These are phyloP conservation scores for Steinernema scapterisci DNA, from an alignment of 2,888 invertebrate genomes.

Conservation along the genomic window DNA sequence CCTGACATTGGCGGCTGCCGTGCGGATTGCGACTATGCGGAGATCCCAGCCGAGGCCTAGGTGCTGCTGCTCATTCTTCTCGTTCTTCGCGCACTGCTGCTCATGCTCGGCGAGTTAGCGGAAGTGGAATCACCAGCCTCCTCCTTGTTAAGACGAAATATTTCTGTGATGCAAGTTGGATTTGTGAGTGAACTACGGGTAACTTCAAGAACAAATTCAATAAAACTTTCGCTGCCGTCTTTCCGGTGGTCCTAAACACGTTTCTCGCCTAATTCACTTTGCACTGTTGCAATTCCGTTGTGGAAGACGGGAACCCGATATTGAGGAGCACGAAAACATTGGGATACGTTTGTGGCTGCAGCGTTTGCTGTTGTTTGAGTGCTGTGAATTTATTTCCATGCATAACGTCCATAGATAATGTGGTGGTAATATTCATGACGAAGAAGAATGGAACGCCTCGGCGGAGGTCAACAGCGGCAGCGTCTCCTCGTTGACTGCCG, in stretches of 20 bases:
- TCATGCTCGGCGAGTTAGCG: neutral
- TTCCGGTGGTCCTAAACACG: neutral
- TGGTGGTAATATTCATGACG: neutral
- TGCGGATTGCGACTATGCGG: constrained; percentile 16
- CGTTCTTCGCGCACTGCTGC: neutral
- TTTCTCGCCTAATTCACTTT: constrained; percentile 17
- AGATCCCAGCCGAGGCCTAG: neutral
- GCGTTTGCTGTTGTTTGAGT: neutral
- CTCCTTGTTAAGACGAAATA: neutral
- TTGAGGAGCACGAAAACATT: too few species aligned
- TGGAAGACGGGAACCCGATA: constrained; percentile 6
- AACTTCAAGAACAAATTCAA: neutral
- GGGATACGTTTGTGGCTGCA: too few species aligned
- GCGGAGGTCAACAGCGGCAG: neutral
- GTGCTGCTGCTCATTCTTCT: constrained; percentile 7
- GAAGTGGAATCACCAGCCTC: neutral
- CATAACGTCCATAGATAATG: neutral
- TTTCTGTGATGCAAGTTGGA: constrained; percentile 8
- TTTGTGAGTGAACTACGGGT: neutral
- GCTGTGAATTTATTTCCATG: constrained; percentile 3
- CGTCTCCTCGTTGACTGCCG: neutral
- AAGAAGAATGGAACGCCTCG: neutral
- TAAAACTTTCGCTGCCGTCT: constrained; percentile 6
- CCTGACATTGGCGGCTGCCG: constrained; percentile 3
- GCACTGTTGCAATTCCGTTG: constrained; percentile 11